Base-by-base conservation (phyloP, 2,113 vertebrate genomes). In the Hoplias malabaricus region DNA sequence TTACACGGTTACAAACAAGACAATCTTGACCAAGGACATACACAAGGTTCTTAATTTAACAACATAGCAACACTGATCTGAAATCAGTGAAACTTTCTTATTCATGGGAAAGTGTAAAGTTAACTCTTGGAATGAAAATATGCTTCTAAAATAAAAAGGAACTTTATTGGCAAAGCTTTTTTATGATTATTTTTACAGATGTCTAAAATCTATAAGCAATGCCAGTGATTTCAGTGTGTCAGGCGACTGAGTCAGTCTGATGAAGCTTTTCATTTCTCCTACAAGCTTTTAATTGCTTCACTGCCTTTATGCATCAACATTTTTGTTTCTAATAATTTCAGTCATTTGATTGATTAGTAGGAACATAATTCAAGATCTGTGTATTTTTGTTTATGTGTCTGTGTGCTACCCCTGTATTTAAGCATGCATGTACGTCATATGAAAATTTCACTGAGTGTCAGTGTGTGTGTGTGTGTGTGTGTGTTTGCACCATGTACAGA, bases 311-410 rank as follows among this genome's bases (percentile, higher is more conserved):
- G 78, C 87, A 80, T 83, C 84, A 89, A 87, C 86, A 89, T 90
- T 91, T 82, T 85, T 87, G 48, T 91, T 92, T 88, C 86, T 89
- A 90, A 90, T 92, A 90, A 92, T 89, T 90, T 87, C 86, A 90
- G 90, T 91, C 91, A 89, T n/a, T n/a, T n/a, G n/a, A n/a, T 84
- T 79, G 85, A 82, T 80, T 3, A 16, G 81, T 82, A 87, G 90
- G 87, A 90, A 90, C 88, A 77, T 77, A 87, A 89, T 88, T 85
- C 88, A 88, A 90, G 89, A 84, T 84, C 85, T 85, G 84, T 77
- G 42, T 36, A 21, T 78, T n/a, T 77, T 56, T 80, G 57, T 59
- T 3, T 33, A 5, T 48, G 14, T 57, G 3, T 68, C 21, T 31
- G 29, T 43, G 40, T 70, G 61, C 50, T 43, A n/a, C 9, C 48